These are phyloP conservation scores for Stigmatopora argus DNA, from an alignment of 2,113 vertebrate genomes.

Conservation along the genomic window DNA sequence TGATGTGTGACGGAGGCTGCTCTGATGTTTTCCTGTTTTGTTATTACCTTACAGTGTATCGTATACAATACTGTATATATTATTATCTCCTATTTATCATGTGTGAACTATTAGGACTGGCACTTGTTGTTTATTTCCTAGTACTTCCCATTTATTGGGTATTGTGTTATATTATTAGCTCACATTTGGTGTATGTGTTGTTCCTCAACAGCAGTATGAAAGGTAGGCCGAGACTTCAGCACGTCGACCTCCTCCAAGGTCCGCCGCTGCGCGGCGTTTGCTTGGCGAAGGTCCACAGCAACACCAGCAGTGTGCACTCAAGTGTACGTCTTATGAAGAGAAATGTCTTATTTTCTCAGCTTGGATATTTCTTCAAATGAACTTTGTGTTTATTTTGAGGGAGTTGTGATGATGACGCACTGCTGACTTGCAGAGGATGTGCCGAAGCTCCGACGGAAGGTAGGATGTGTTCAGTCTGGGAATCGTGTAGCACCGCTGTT, in stretches of 20 bases:
- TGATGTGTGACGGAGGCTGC: constrained; percentile 14
- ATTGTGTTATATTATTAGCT: neutral
- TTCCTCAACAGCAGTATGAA: constrained; percentile 15
- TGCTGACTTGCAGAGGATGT: constrained; percentile 4
- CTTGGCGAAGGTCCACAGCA: constrained; percentile 5
- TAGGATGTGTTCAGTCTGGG: constrained; percentile 79
- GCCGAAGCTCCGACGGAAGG: constrained; percentile 40
- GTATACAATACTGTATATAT: neutral
- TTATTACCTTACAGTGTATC: constrained; percentile 9
- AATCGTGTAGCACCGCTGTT: constrained; percentile 82
- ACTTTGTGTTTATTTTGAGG: neutral
- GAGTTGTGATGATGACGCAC: neutral
- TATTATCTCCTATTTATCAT: neutral
- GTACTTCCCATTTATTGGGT: too few species aligned
- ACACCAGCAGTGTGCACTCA: neutral
- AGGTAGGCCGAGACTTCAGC: neutral
- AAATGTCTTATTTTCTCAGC: constrained; percentile 12
- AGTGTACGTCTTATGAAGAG: constrained; percentile 8
- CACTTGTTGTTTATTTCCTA: too few species aligned
- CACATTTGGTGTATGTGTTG: constrained; percentile 22
- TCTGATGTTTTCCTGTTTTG: constrained; percentile 5
- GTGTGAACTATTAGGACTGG: neutral
- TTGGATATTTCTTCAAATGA: constrained; percentile 14
- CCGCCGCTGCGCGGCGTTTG: constrained; percentile 28
- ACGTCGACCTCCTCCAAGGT: neutral